phyloP scores from a whole-genome alignment of 2,113 vertebrate genomes.

The Psilopsiagon aurifrons region DNA sequence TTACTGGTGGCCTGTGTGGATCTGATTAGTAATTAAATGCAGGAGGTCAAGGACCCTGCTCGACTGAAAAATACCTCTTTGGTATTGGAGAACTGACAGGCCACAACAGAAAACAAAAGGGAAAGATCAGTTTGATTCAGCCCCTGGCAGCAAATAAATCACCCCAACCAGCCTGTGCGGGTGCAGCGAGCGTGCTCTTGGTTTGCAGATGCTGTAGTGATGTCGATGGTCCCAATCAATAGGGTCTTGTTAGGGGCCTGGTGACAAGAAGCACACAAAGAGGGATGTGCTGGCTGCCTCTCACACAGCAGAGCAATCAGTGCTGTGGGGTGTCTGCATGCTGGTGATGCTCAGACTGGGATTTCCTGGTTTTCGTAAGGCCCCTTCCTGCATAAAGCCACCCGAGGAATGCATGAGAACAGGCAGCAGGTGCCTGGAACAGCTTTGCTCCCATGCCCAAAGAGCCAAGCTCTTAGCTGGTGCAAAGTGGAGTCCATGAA shows the following conservation, averaged over 20 bases:
- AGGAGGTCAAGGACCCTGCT: background rate
- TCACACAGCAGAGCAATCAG: rapidly evolving
- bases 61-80: background rate
- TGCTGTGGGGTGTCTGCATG: rapidly evolving
- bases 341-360: background rate
- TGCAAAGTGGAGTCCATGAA: background rate
- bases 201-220: background rate
- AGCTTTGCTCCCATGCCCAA: background rate
- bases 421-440: background rate
- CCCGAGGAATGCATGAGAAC: background rate
- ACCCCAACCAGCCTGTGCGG: rapidly evolving
- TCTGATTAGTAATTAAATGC: background rate
- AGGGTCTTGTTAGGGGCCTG: background rate
- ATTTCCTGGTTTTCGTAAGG: background rate
- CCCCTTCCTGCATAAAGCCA: background rate
- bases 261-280: background rate
- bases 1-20: background rate
- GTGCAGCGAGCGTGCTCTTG: background rate
- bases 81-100: background rate
- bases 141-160: background rate
- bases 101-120: background rate
- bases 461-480: background rate
- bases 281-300: background rate
- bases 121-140: background rate
- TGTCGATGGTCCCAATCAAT: background rate